These are phyloP conservation scores for Philaethria dido DNA, from an alignment of 2,888 invertebrate species.

Conservation along the genomic window DNA sequence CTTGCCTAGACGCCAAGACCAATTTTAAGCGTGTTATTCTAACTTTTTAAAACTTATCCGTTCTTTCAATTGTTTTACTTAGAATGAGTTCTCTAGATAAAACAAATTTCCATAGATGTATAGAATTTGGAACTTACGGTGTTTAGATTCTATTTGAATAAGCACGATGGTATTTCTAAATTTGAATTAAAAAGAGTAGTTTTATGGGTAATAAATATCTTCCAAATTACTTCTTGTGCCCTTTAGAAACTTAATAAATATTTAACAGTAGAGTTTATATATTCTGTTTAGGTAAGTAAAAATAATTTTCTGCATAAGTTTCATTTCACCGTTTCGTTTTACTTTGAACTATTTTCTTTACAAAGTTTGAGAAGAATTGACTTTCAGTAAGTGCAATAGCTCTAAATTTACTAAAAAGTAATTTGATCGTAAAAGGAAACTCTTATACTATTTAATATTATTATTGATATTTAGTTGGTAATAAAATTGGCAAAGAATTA, in stretches of 20 bases:
- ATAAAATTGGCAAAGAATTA: neutral
- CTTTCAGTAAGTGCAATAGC: neutral
- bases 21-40: too few species aligned
- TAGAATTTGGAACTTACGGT: too few species aligned
- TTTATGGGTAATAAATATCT: too few species aligned
- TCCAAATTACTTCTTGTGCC: too few species aligned
- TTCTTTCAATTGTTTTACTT: too few species aligned
- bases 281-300: neutral
- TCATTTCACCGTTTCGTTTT: neutral
- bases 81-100: too few species aligned
- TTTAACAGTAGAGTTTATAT: neutral
- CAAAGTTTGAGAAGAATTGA: constrained; percentile 4
- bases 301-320: neutral
- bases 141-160: too few species aligned
- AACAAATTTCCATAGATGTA: too few species aligned
- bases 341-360: constrained; percentile 4
- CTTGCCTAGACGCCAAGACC: too few species aligned
- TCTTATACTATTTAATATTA: neutral
- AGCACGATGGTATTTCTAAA: too few species aligned
- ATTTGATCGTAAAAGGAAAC: neutral
- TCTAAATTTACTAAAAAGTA: neutral
- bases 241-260: neutral
- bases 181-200: too few species aligned
- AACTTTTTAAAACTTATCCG: too few species aligned
- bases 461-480: neutral